Base-by-base conservation (phyloP, 2,113 vertebrate genomes). In the Symphodus melops region DNA sequence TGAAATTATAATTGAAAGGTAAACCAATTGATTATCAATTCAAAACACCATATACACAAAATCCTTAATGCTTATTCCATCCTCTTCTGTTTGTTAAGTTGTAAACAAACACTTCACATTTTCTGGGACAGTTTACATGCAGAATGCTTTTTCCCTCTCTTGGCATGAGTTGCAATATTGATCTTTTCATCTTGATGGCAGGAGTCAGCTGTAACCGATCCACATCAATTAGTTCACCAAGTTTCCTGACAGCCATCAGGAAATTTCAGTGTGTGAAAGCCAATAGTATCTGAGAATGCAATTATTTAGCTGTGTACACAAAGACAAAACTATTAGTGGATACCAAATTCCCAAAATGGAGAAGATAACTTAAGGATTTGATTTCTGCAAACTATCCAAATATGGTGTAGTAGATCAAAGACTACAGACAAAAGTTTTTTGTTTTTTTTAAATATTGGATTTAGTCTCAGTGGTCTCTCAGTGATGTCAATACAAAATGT, bases 221-320 rank as follows among this genome's bases (percentile, higher is more conserved):
- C 80, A 75, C 77, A 89, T 89, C 85, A 84, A 89, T 88, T 79
- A 86, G 68, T 71, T 75, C 70, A 57, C 69, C 80, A 79, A 63
- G 55, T 83, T 89, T 81, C 64, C 81, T 76, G 83, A 87, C 86
- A 74, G 69, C 81, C 63, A 71, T 77, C 83, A 72, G 65, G 60
- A 82, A 81, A 87, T 56, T 46, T 69, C 55, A 73, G 28, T 54
- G 68, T 75, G 74, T 79, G 68, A 76, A 82, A 88, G 71, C 54
- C 79, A 75, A 74, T 48, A 60, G 63, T 66, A 63, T 80, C 67
- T 61, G 79, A 68, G 57, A 66, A 71, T 74, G 59, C 59, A 21
- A 55, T 66, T n/a, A 3, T 58, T 88, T 63, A 68, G 57, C 72
- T 58, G 36, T 70, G 68, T 55, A 33, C 73, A 62, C 61, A 78